phyloP scores from a whole-genome alignment of 2,113 vertebrate species.

The Pica pica region DNA sequence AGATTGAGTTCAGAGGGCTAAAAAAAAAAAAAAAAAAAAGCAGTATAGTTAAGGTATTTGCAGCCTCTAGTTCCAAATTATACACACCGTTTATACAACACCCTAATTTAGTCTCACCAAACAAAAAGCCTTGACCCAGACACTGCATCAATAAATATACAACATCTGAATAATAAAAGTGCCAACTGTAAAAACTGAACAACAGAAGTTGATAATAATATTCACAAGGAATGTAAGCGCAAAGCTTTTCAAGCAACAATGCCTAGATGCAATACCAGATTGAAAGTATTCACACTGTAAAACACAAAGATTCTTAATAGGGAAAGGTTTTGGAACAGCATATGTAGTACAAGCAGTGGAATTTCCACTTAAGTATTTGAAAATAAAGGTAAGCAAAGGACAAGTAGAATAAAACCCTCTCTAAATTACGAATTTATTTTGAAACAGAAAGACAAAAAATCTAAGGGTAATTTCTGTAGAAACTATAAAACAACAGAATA shows the following conservation, averaged over 20 bases:
- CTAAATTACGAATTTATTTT: neutral
- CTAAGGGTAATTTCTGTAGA: neutral
- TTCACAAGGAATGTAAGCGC: neutral
- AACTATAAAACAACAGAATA: neutral
- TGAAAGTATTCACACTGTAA: neutral
- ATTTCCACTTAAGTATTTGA: neutral
- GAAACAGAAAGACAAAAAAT: neutral
- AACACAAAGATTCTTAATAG: neutral
- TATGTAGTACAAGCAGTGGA: neutral
- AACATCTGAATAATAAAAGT: neutral
- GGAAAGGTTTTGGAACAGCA: neutral
- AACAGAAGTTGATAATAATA: neutral
- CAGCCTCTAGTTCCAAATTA: neutral
- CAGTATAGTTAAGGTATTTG: neutral
- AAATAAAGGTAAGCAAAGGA: neutral
- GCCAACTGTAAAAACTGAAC: neutral
- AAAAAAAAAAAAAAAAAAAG: neutral
- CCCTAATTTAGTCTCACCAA: neutral
- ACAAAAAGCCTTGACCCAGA: neutral
- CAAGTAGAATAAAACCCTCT: fast-evolving
- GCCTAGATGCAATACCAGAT: neutral
- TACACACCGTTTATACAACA: neutral
- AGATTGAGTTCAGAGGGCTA: neutral
- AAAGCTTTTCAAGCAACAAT: neutral
- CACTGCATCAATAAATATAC: neutral